Evolutionary conservation across 2,797 vertebrate species (phyloP).

Genomic region (Anolis apletophallus): DNA sequence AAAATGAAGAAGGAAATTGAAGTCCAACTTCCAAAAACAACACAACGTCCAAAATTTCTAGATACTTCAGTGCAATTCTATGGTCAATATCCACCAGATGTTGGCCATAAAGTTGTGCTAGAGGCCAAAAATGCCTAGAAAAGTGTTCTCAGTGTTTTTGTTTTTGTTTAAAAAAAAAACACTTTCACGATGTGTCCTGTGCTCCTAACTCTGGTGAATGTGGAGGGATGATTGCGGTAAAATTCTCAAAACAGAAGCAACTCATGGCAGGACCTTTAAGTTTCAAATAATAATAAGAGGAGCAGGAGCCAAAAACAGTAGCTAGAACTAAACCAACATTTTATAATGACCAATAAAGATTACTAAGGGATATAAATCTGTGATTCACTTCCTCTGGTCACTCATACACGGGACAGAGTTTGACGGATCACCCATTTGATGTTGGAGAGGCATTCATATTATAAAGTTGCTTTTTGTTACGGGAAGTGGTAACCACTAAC

Average conservation of each 20-base stretch:
- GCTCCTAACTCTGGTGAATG: too few relatives aligned
- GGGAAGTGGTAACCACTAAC: constrained; percentile 11
- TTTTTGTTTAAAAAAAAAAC: too few relatives aligned
- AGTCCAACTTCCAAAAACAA: too few relatives aligned
- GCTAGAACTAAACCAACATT: not conserved
- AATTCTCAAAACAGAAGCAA: not conserved
- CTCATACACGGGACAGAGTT: not conserved
- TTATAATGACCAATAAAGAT: constrained; percentile 18
- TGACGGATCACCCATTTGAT: constrained; percentile 35
- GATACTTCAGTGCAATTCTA: too few relatives aligned
- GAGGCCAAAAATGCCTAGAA: too few relatives aligned
- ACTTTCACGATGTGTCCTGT: too few relatives aligned
- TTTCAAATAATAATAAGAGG: not conserved
- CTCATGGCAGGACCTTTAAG: not conserved
- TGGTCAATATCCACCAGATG: too few relatives aligned
- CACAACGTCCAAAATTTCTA: too few relatives aligned
- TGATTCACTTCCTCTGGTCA: constrained; percentile 34
- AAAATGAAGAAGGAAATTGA: too few relatives aligned
- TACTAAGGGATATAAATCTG: not conserved
- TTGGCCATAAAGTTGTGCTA: too few relatives aligned
- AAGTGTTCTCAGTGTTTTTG: too few relatives aligned
- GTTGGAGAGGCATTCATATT: constrained; percentile 22
- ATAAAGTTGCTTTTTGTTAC: not conserved
- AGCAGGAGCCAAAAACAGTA: not conserved
- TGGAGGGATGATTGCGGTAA: not conserved